Percentiles rank a stretch among this genome's conserved stretches.
phyloP scores from a whole-genome alignment of 2,113 vertebrate species.

The Catagonus wagneri region DNA sequence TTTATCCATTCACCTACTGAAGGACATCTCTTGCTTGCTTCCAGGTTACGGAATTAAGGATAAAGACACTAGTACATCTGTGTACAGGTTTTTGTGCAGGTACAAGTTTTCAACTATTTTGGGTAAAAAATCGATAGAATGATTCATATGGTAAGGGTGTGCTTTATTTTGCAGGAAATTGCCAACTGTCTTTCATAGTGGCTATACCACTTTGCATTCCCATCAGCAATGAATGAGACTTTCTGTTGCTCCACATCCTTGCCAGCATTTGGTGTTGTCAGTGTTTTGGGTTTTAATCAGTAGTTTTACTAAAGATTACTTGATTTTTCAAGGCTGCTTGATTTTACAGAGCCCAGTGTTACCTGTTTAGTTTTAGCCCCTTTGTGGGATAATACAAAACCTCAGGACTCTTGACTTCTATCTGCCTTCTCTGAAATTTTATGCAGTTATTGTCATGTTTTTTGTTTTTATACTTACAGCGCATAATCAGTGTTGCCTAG shows the following conservation, averaged over 20 bases:
- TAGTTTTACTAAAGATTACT: not conserved
- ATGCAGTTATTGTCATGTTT: not conserved
- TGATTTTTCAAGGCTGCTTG: conserved; percentile 11
- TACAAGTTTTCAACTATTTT: not conserved
- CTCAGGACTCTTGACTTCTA: not conserved
- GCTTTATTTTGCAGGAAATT: not conserved
- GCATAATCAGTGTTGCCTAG: not conserved
- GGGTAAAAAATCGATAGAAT: not conserved
- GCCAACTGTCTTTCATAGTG: not conserved
- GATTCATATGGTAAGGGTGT: not conserved
- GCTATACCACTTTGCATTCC: not conserved
- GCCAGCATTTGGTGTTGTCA: not conserved
- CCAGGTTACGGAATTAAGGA: not conserved
- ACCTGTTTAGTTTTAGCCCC: not conserved
- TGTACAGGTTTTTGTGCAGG: not conserved
- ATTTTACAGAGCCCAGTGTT: not conserved
- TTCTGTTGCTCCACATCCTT: not conserved
- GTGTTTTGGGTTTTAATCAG: not conserved
- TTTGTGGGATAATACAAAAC: not conserved
- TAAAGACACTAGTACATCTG: not conserved
- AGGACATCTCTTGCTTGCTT: not conserved
- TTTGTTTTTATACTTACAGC: not conserved
- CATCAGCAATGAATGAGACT: not conserved
- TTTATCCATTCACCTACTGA: not conserved
- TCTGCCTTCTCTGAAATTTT: not conserved